Base-by-base conservation (phyloP, 2,797 vertebrate species). In the Yasuhikotakia modesta region DNA sequence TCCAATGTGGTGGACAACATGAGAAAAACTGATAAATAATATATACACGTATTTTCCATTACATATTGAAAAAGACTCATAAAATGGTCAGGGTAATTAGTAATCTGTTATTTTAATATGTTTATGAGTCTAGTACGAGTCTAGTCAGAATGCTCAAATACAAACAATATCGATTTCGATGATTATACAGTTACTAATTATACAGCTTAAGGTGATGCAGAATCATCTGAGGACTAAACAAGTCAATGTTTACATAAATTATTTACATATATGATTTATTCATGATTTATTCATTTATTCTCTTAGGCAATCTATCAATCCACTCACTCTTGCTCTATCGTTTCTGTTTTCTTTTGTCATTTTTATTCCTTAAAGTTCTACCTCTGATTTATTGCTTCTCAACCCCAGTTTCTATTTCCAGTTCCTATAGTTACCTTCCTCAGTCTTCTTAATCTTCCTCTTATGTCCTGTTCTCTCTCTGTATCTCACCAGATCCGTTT, bases 201-300 rank as follows among this genome's bases (percentile, higher is more conserved):
- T 32, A 43, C 46, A 46, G 57, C 70, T 43, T 72, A 17, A 0
- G 12, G 55, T 12, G 3, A 3, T 60, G 12, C 46, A 14, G 46
- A 48, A 48, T 5, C 22, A 61, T 61, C 22, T 61, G 57, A 68
- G 45, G 0, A 13, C 70, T 35, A 57, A 46, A 65, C 50, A 43
- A 5, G 66, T 75, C 57, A 76, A 24, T 75, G 65, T 70, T 24
- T 71, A 46, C 48, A 71, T 76, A 27, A 27, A 27, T 27, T 27
- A 2, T 27, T 27, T 27, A 27, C 27, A 27, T 27, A 27, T 4
- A 27, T 27, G 27, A 27, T 27, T 27, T 27, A 2, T n/a, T 27
- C 2, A 27, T 27, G 27, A 27, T 27, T n/a, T n/a, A n/a, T n/a
- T n/a, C n/a, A 4, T 27, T 27, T 27, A 27, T 27, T 27, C 27